Base-by-base conservation (phyloP, 2,113 vertebrate genomes). In the Casuarius casuarius region DNA sequence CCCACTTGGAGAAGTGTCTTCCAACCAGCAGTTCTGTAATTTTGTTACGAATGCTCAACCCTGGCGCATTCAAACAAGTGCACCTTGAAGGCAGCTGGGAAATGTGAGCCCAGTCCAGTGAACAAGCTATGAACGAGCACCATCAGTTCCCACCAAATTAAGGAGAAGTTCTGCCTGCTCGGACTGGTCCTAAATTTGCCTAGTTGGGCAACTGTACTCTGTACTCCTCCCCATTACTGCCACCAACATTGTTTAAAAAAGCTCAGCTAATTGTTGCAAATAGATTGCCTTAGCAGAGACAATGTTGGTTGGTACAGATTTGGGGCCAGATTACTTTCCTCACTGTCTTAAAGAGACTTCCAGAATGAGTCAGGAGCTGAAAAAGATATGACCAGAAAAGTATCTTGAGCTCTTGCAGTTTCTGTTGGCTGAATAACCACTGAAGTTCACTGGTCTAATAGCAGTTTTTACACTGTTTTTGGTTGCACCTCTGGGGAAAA, bases 111-210 rank as follows among this genome's bases (percentile, higher is more conserved):
- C 18, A 49, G 6, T 29, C 40, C 10, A 26, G 18, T 82, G 56
- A 58, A 33, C 72, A 31, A 52, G 28, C 17, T 63, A 5, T 33
- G 44, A 82, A 16, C 12, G 89, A 72, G 33, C 8, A 9, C 28
- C 49, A 62, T 5, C 6, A 26, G 6, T 52, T 95, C 84, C 40
- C 13, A 35, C 3, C 35, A 51, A 68, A 65, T 65, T 76, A 91
- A 76, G 5, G 2, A 17, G 2, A 68, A 56, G 26, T 70, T 10
- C 7, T 73, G 2, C 26, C 26, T 0, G 0, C 9, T 87, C 12
- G 4, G 4, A 38, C 31, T 72, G 40, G 7, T 63, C 17, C 12
- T 0, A 0, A 16, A 83, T 76, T 66, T 62, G 58, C 2, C 8
- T 48, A 6, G 21, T 65, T 48, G 62, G 35, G 56, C 25, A 38